Evolutionary conservation across 2,888 invertebrate genomes (phyloP).

Genomic region (Drosophila mercatorum): DNA sequence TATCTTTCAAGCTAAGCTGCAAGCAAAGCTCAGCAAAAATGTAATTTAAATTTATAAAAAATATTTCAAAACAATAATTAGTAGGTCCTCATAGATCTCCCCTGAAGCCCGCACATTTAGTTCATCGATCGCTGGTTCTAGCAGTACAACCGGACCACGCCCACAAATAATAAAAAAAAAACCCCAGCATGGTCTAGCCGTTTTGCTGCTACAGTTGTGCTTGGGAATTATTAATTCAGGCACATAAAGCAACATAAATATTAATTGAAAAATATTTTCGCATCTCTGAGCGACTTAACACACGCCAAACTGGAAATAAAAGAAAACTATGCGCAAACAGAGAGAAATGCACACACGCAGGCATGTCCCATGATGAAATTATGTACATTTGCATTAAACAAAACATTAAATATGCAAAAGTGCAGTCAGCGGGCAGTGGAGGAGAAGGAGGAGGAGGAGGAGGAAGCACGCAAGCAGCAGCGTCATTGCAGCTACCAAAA

Average conservation of each 20-base stretch:
- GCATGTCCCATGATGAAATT: slow-evolving; percentile 70
- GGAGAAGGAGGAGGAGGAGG: not conserved
- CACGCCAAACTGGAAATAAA: slow-evolving; percentile 49
- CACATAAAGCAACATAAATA: slow-evolving; percentile 77
- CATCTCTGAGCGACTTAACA: slow-evolving; percentile 66
- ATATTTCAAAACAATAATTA: not conserved
- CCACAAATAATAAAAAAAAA: not conserved
- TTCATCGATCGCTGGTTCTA: too few relatives aligned
- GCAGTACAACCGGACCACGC: not conserved
- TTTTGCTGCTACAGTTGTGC: slow-evolving; percentile 38
- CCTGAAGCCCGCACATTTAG: too few relatives aligned
- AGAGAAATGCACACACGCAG: slow-evolving; percentile 25
- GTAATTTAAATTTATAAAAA: too few relatives aligned
- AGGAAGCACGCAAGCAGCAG: not conserved
- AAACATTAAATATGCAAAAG: slow-evolving; percentile 81
- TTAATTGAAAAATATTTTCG: slow-evolving; percentile 79
- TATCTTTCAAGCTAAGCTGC: too few relatives aligned
- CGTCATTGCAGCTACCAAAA: slow-evolving; percentile 49
- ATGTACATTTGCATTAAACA: slow-evolving; percentile 81
- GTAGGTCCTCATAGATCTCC: too few relatives aligned
- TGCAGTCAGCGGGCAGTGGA: slow-evolving; percentile 48
- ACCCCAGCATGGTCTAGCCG: not conserved
- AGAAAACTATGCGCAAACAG: slow-evolving; percentile 54
- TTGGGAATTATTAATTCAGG: slow-evolving; percentile 71
- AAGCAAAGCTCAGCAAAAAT: too few relatives aligned